Conservation (phyloP, 2,888 invertebrate species). For the Panorpa germanica region DNA sequence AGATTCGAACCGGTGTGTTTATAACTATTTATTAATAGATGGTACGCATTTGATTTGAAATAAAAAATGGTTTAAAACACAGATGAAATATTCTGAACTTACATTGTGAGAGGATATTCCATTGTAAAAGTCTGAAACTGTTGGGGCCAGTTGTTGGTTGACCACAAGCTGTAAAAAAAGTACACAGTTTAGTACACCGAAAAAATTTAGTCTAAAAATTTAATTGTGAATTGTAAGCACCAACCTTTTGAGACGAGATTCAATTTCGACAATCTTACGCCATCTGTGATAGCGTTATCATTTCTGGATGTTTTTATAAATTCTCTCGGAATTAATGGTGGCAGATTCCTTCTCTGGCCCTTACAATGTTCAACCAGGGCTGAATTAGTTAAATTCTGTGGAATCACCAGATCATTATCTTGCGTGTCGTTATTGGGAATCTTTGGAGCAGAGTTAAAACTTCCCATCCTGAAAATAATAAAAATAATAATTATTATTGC, state of each 20-base stretch:
- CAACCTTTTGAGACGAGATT: conserved; percentile 28
- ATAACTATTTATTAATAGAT: conserved; percentile 4
- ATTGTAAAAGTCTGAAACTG: conserved; percentile 40
- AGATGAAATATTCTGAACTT: conserved; percentile 15
- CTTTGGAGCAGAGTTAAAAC: conserved; percentile 47
- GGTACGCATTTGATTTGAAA: conserved; percentile 1
- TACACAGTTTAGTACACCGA: conserved; percentile 6
- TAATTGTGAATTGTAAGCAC: conserved; percentile 7
- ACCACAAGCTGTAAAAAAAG: conserved; percentile 24
- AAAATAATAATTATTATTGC: conserved; percentile 7
- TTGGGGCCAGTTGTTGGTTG: conserved; percentile 25
- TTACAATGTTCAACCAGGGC: conserved; percentile 34
- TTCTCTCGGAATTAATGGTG: conserved; percentile 24
- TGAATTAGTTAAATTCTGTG: conserved; percentile 25
- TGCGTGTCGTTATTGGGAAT: conserved; percentile 40
- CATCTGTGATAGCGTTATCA: conserved; percentile 20
- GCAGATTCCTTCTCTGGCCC: conserved; percentile 24
- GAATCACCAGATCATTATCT: conserved; percentile 33
- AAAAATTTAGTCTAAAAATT: conserved; percentile 4
- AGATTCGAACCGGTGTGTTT: conserved; percentile 5
- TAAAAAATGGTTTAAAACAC: conserved; percentile 2
- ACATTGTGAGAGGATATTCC: conserved; percentile 58
- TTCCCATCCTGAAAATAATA: conserved; percentile 42
- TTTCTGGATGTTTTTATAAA: conserved; percentile 18
- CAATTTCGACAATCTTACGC: conserved; percentile 23